Evolutionary conservation across 1,140 invertebrate species (phyloP), one percentile per base, ranked within the genome.

Genomic region (Pogonus chalceus): DNA sequence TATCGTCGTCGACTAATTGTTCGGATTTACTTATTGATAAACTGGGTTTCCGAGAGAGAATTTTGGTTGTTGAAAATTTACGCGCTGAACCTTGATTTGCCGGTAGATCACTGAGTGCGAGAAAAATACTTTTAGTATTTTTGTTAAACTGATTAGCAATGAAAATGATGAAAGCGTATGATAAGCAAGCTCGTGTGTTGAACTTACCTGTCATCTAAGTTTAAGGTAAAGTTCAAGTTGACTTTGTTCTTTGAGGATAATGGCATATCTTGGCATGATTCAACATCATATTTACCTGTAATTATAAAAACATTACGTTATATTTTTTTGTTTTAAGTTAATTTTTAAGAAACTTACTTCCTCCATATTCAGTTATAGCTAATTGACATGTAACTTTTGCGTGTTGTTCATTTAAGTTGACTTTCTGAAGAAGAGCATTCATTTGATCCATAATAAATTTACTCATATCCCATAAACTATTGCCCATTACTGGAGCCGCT

Each of bases 171-270:
- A n/a, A n/a, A n/a, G n/a, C n/a, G n/a, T n/a, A n/a, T n/a, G n/a
- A n/a, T n/a, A n/a, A n/a, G n/a, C n/a, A n/a, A n/a, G n/a, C n/a
- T n/a, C n/a, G n/a, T n/a, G n/a, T n/a, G n/a, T n/a, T n/a, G n/a
- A n/a, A n/a, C n/a, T 48, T 65, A 78, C 74, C 68, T 60, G 50
- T 79, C 74, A 56, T 80, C 73, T 26, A 84, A 74, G 59, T 84
- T 78, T 1, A 86, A 65, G 35, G 80, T 80, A 59, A 86, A 80
- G 60, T 83, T 82, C 59, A 86, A 69, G 65, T 84, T 84, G 58
- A 80, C 67, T 61, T 80, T 78, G 56, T 78, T 76, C 46, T 74
- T 73, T 57, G 68, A 72, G 35, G 56, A 51, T 39, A 60, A 26
- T 9, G 37, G 37, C 37, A 43, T 43, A 47, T 72, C 66, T 23